Evolutionary conservation across 1,140 invertebrate species (phyloP), one percentile per base, ranked within the genome.

Genomic region (Drosophila lini): DNA sequence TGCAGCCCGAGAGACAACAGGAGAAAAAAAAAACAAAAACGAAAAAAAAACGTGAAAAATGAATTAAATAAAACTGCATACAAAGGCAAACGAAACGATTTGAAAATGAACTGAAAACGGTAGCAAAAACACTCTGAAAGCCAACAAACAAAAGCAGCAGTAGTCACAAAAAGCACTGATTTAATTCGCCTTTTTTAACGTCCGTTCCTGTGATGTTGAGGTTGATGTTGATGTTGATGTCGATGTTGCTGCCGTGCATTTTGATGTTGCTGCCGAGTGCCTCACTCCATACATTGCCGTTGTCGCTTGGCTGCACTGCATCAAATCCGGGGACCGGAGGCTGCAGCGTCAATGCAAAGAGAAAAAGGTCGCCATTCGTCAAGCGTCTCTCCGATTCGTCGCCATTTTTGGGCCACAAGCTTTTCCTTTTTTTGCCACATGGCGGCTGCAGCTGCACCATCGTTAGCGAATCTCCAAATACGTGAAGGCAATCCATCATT

Each of bases 31-130:
- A 81, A 78, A 65, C 25, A 28, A 8, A 52, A 65, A 10, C 32
- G 63, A 19, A 56, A 63, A 75, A 81, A 64, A 78, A 86, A 75
- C 79, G 79, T 82, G 76, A 88, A 86, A 88, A 88, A 77, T 86
- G 83, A 86, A 85, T 85, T 86, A 86, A 85, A 85, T 86, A 85
- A 85, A 85, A 86, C 80, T 84, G 78, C 81, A 85, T 80, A 85
- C 83, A 86, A 86, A 76, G 65, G 65, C 79, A 86, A 82, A 70
- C 81, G 61, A 75, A 81, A 81, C 78, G 78, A 69, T 84, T 85
- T 77, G 73, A 85, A 82, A 84, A 84, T 84, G 81, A 84, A 81
- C 81, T 85, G 75, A 69, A 83, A 88, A 83, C 84, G 82, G 84
- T 83, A 88, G 80, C 84, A 82, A 80, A 80, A 88, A 77, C 63